Base-by-base conservation (phyloP, 2,797 vertebrate species). In the Sciurus carolinensis region DNA sequence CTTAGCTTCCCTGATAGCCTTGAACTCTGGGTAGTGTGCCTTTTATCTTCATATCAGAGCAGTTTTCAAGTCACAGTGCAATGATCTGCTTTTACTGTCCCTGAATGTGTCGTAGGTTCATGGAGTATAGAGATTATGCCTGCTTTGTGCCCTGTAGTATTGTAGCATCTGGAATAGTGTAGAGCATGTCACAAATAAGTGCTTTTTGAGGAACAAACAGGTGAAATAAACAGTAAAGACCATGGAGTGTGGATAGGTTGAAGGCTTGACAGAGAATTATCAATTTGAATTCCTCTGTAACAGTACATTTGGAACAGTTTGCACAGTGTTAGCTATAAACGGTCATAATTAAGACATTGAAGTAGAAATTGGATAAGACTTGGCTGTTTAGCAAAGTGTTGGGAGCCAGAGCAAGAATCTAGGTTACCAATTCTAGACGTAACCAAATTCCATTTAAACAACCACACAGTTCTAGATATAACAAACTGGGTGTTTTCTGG, bases 401-500 rank as follows among this genome's bases (percentile, higher is more conserved):
- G 39, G 52, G 66, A 18, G 1, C 76, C 90, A 87, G 81, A 95
- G 47, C 42, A 86, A 75, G 73, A 87, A 57, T 93, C 64, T 81
- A 36, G 7, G n/a, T 83, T 96, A 69, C 57, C 24, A 81, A 44
- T 76, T 90, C 66, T 83, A 90, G 76, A 62, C 36, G 87, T 96
- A 87, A 73, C 62, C 71, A 93, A 72, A 54, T 44, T 66, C 42
- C 28, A 64, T 86, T 66, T 91, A 89, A 91, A 28, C 14, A 83
- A 9, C 36, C 17, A 42, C 22, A 62, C 59, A 24, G 22, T 62
- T 44, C 14, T 76, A 75, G 72, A 42, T 47, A 50, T 57, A 92
- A 73, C 64, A 94, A 95, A 91, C 26, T 76, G 82, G 2, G 18
- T 84, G 54, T 95, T 90, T 10, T 93, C n/a, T 90, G 50, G 59